Percentiles rank a stretch among this genome's conserved stretches.
Conservation (phyloP, 1,140 invertebrate genomes). For the Diorhabda sublineata region DNA sequence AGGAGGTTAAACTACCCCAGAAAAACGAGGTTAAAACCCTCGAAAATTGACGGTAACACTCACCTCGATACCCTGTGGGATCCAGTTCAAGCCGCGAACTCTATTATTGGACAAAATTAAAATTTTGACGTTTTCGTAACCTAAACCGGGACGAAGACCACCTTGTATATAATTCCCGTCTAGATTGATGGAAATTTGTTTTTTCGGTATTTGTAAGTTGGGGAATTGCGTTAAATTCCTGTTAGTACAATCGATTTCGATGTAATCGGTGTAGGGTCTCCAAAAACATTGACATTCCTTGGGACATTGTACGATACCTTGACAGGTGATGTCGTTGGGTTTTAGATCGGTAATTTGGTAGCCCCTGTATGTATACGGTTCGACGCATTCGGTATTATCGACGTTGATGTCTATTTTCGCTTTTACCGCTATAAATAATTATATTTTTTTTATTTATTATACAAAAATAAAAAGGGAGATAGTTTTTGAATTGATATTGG, state of each 20-base stretch:
- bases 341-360: constrained; percentile 17
- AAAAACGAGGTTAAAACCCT: not conserved
- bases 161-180: constrained; percentile 10
- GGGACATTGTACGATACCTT: constrained; percentile 20
- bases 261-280: constrained; percentile 16
- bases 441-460: not conserved
- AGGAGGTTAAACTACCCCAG: not conserved
- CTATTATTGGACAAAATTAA: constrained; percentile 33
- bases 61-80: constrained; percentile 31
- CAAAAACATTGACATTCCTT: constrained; percentile 23
- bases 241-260: constrained; percentile 29
- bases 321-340: constrained; percentile 24
- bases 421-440: constrained; percentile 7
- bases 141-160: constrained; percentile 11
- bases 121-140: constrained; percentile 25
- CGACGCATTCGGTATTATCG: constrained; percentile 21
- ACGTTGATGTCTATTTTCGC: constrained; percentile 20
- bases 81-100: constrained; percentile 25
- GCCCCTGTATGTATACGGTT: not conserved
- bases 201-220: constrained; percentile 3
- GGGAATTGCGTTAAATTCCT: constrained; percentile 19
- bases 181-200: constrained; percentile 20
- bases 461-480: too few species aligned
- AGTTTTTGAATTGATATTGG: too few species aligned
- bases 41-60: constrained; percentile 1